Evolutionary conservation across 1,140 invertebrate genomes (phyloP).

Genomic region (Aradophagus sp.): DNA sequence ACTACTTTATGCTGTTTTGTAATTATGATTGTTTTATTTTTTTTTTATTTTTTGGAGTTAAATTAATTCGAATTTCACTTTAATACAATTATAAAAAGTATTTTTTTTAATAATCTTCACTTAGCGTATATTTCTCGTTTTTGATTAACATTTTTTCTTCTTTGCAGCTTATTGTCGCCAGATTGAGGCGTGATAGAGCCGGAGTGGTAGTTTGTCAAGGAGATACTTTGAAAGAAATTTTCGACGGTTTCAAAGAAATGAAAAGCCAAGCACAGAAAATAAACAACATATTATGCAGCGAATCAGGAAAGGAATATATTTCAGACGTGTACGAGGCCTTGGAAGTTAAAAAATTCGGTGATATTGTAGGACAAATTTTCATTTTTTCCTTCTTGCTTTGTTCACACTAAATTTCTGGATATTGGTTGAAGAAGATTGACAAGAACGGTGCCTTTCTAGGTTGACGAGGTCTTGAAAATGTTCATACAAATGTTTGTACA

Average conservation of each 20-base stretch:
- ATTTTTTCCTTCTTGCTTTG: not conserved
- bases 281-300: slow-evolving; percentile 72
- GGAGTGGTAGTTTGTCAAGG: slow-evolving; percentile 73
- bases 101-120: not conserved
- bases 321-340: slow-evolving; percentile 74
- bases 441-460: slow-evolving; percentile 42
- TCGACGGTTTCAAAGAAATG: slow-evolving; percentile 67
- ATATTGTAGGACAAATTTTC: slow-evolving; percentile 69
- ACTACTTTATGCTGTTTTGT: too few relatives aligned
- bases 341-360: slow-evolving; percentile 73
- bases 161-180: slow-evolving; percentile 51
- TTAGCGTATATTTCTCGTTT: too few relatives aligned
- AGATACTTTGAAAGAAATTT: slow-evolving; percentile 71
- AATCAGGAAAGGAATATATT: slow-evolving; percentile 73
- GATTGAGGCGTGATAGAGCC: slow-evolving; percentile 34
- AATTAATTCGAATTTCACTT: too few relatives aligned
- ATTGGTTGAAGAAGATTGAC: slow-evolving; percentile 11
- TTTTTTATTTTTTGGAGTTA: too few relatives aligned
- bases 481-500: slow-evolving; percentile 60
- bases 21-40: too few relatives aligned
- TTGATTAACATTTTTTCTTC: slow-evolving; percentile 24
- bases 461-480: slow-evolving; percentile 60
- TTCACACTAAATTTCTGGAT: slow-evolving; percentile 6
- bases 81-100: too few relatives aligned
- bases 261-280: slow-evolving; percentile 47